Evolutionary conservation across 2,888 invertebrate species (phyloP).

Genomic region (Phalera bucephala): DNA sequence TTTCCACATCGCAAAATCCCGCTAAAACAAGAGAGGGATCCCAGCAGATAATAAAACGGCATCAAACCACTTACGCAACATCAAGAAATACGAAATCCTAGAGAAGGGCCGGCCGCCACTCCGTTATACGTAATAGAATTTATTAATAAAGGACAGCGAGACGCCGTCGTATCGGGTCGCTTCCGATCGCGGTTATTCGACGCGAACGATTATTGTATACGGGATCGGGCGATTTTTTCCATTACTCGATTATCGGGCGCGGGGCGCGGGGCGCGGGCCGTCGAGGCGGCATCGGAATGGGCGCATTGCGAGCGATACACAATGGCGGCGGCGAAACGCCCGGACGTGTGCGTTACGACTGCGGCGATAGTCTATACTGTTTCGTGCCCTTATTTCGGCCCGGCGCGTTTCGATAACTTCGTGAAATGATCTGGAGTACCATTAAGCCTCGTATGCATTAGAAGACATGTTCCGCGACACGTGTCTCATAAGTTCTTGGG

Average conservation of each 20-base stretch:
- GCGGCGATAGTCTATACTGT: too few species aligned
- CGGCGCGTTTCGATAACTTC: too few species aligned
- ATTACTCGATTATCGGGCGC: constrained; percentile 27
- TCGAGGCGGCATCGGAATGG: constrained; percentile 32
- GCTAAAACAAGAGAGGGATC: constrained; percentile 4
- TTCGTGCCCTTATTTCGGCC: too few species aligned
- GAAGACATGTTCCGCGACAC: too few species aligned
- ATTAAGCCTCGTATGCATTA: too few species aligned
- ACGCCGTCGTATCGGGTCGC: constrained; percentile 8
- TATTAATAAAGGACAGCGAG: constrained; percentile 35
- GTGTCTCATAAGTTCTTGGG: too few species aligned
- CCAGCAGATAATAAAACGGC: constrained; percentile 17
- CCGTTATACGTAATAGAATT: constrained; percentile 32
- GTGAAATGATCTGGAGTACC: too few species aligned
- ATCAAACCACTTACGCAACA: constrained; percentile 12
- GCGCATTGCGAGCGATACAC: constrained; percentile 31
- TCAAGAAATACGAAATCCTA: constrained; percentile 13
- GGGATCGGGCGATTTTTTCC: constrained; percentile 35
- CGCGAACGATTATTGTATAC: constrained; percentile 41
- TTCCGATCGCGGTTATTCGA: constrained; percentile 38
- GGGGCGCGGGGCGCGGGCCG: constrained; percentile 6
- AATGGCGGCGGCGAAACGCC: constrained; percentile 16
- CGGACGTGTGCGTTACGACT: constrained; percentile 23
- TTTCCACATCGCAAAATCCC: neutral
- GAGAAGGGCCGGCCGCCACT: constrained; percentile 11